Evolutionary conservation across 2,797 vertebrate genomes (phyloP), one percentile per base, ranked within the genome.

Genomic region (Myotis findleyi): DNA sequence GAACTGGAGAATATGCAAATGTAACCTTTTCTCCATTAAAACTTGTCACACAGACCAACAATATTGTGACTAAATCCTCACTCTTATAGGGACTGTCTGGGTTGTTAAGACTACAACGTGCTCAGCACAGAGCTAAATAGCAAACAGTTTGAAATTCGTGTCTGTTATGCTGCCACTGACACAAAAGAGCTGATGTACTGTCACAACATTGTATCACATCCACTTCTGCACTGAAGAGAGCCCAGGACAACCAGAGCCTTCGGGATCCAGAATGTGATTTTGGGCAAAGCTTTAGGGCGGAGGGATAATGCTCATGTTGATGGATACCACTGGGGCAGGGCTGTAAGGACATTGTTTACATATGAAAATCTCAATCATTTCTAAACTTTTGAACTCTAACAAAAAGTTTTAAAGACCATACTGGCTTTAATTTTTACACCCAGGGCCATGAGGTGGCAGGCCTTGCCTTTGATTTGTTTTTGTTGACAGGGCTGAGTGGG

Each of bases 21-120:
- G 94, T 92, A 93, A 97, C 96, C 97, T 98, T 97, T 97, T 83
- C 94, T 75, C 76, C 83, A 91, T 87, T 95, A 95, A 89, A 93
- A 83, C 53, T 66, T 97, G 92, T 94, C 97, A 92, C 88, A 66
- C 0, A 88, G 81, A 90, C 92, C 69, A 85, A 76, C 95, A 96
- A 96, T 95, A 95, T 94, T 97, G 95, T 95, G 95, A 96, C 95
- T 94, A 44, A 81, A 62, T 64, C 88, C 72, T 97, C 94, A 86
- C 75, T 93, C 88, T 62, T 68, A 5, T 5, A 66, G 25, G 96
- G 93, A 87, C 93, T 82, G 71, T 69, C 73, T 77, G 79, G 44
- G 85, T 41, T 77, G 85, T 82, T 77, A 77, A 81, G 75, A 85
- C 71, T 33, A 33, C 66, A 69, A 14, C 0, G 84, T 0, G 36